Evolutionary conservation across 2,888 invertebrate genomes (phyloP).

Genomic region (Nephrotoma guestfalica): DNA sequence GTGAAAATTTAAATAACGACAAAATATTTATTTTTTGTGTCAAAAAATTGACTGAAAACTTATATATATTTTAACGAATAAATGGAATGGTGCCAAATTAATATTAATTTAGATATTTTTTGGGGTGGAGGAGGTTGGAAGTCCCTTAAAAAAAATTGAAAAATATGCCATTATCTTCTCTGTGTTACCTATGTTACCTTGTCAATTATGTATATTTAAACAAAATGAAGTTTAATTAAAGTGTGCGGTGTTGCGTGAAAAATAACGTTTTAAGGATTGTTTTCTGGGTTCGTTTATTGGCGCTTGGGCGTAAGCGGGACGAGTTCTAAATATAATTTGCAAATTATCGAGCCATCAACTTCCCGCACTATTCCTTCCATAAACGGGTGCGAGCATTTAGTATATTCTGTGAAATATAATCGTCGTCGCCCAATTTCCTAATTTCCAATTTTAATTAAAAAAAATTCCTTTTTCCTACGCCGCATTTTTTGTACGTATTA

Average conservation of each 20-base stretch:
- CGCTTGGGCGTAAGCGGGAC: neutral
- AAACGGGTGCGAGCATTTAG: too few species aligned
- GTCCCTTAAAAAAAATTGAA: neutral
- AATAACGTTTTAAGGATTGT: neutral
- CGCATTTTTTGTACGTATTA: too few species aligned
- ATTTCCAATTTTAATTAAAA: too few species aligned
- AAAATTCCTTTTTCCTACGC: too few species aligned
- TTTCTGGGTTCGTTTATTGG: neutral
- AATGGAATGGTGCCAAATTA: neutral
- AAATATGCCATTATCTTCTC: neutral
- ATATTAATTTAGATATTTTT: neutral
- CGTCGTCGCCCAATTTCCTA: too few species aligned
- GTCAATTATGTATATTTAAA: neutral
- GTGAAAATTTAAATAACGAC: neutral
- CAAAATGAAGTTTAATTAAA: neutral
- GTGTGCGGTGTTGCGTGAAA: neutral
- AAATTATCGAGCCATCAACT: too few species aligned
- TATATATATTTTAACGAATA: neutral
- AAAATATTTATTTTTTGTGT: neutral
- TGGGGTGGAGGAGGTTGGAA: neutral
- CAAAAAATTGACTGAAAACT: neutral
- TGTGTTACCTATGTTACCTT: neutral
- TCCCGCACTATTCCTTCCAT: too few species aligned
- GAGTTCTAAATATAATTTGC: too few species aligned
- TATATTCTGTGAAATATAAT: too few species aligned